These are phyloP conservation scores for Apoda limacodes DNA, from an alignment of 2,888 invertebrate genomes.

Conservation along the genomic window DNA sequence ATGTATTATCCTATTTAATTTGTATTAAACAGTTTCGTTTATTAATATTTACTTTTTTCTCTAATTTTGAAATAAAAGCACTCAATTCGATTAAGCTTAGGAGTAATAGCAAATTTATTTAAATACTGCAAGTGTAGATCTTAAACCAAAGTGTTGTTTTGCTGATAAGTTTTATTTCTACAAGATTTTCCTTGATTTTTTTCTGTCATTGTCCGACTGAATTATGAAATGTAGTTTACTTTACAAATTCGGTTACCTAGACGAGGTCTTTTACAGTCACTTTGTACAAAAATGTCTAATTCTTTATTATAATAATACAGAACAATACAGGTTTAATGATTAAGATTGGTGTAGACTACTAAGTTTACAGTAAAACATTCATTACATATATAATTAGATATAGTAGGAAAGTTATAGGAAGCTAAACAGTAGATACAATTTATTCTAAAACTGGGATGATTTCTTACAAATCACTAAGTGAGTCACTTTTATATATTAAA, in stretches of 20 bases:
- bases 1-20: too few relatives aligned
- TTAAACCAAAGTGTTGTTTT: too few relatives aligned
- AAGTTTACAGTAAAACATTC: constrained; percentile 64
- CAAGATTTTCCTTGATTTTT: too few relatives aligned
- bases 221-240: too few relatives aligned
- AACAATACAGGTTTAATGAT: constrained; percentile 61
- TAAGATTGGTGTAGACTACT: constrained; percentile 58
- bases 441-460: constrained; percentile 51
- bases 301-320: constrained; percentile 44
- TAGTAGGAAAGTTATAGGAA: constrained; percentile 47
- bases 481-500: constrained; percentile 22
- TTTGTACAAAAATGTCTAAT: constrained; percentile 62
- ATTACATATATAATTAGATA: constrained; percentile 55
- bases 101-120: too few relatives aligned
- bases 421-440: constrained; percentile 51
- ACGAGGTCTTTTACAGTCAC: constrained; percentile 53
- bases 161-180: too few relatives aligned
- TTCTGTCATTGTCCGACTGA: too few relatives aligned
- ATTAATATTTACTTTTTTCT: too few relatives aligned
- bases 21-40: too few relatives aligned
- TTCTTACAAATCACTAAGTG: constrained; percentile 28
- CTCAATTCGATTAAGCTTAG: too few relatives aligned
- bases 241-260: constrained; percentile 68
- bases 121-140: too few relatives aligned
- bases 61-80: too few relatives aligned